phyloP scores from a whole-genome alignment of 2,797 vertebrate genomes.

The Oreonectes daqikongensis region DNA sequence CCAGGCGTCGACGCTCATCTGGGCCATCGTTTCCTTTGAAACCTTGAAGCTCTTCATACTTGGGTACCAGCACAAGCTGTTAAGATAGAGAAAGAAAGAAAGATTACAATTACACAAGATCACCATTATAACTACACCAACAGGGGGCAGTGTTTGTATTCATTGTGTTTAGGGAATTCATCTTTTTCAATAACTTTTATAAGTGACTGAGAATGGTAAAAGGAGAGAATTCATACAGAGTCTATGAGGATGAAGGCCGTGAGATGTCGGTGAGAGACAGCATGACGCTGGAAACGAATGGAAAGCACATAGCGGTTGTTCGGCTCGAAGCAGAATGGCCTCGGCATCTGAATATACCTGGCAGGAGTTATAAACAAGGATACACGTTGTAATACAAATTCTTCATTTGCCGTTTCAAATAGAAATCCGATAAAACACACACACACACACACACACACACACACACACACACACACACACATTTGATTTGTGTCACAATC shows the following conservation, averaged over 20 bases:
- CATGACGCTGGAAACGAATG: slow-evolving; percentile 81
- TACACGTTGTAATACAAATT: not conserved
- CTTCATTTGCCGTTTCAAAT: not conserved
- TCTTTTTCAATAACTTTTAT: not conserved
- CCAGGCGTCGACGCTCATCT: slow-evolving; percentile 69
- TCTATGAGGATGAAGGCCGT: slow-evolving; percentile 84
- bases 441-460: too few species aligned
- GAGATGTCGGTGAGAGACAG: slow-evolving; percentile 74
- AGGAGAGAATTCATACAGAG: slow-evolving; percentile 74
- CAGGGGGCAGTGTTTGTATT: slow-evolving; percentile 9
- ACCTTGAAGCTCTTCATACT: slow-evolving; percentile 80
- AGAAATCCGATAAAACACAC: too few species aligned
- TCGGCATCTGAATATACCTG: slow-evolving; percentile 82
- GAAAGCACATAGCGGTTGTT: slow-evolving; percentile 79
- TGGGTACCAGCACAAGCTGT: slow-evolving; percentile 83
- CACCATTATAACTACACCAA: not conserved
- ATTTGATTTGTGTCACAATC: too few species aligned
- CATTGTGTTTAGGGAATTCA: not conserved
- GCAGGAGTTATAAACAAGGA: not conserved
- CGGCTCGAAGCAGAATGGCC: slow-evolving; percentile 88
- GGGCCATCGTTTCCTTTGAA: slow-evolving; percentile 71
- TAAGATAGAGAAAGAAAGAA: not conserved
- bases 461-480: too few species aligned
- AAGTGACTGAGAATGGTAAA: slow-evolving; percentile 1
- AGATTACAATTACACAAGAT: too few species aligned